Percentiles rank a stretch among this genome's conserved stretches.
These are phyloP conservation scores for Portevinia maculata DNA, from an alignment of 2,888 invertebrate species.

Conservation along the genomic window DNA sequence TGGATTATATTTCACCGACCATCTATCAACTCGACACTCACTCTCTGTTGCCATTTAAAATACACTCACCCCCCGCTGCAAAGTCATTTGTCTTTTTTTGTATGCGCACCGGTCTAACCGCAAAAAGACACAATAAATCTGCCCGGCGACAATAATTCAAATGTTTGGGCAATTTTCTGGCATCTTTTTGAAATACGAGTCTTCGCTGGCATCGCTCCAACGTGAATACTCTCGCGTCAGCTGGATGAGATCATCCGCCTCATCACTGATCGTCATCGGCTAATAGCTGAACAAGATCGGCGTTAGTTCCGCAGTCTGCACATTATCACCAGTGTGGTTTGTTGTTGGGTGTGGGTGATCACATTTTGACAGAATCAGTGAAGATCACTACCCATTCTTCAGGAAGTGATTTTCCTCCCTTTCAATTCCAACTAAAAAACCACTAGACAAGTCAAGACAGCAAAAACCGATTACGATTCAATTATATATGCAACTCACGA, in stretches of 20 bases:
- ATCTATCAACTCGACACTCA: slow-evolving; percentile 29
- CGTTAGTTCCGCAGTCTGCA: slow-evolving; percentile 25
- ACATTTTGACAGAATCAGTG: slow-evolving; percentile 62
- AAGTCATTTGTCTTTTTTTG: slow-evolving; percentile 27
- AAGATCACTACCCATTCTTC: slow-evolving; percentile 39
- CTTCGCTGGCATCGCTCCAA: slow-evolving; percentile 61
- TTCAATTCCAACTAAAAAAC: slow-evolving; percentile 5
- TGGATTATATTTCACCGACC: slow-evolving; percentile 24
- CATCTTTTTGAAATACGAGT: slow-evolving; percentile 61
- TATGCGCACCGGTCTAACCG: not conserved
- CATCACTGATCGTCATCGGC: slow-evolving; percentile 43
- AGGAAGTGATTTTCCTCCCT: slow-evolving; percentile 30
- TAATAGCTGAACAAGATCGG: slow-evolving; percentile 52
- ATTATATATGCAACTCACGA: slow-evolving; percentile 73
- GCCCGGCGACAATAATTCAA: slow-evolving; percentile 62
- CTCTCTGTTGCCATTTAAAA: slow-evolving; percentile 10
- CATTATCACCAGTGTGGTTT: slow-evolving; percentile 15
- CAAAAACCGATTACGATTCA: slow-evolving; percentile 69
- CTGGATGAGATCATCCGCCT: slow-evolving; percentile 50
- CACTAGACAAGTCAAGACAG: slow-evolving; percentile 17
- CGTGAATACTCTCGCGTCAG: slow-evolving; percentile 1
- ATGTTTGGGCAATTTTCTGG: slow-evolving; percentile 66
- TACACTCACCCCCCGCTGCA: slow-evolving; percentile 6
- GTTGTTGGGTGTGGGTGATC: slow-evolving; percentile 39
- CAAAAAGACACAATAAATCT: slow-evolving; percentile 54